Conservation (phyloP, 37 sponge, comb jelly and placozoan species). For the Halichondria panicea region DNA sequence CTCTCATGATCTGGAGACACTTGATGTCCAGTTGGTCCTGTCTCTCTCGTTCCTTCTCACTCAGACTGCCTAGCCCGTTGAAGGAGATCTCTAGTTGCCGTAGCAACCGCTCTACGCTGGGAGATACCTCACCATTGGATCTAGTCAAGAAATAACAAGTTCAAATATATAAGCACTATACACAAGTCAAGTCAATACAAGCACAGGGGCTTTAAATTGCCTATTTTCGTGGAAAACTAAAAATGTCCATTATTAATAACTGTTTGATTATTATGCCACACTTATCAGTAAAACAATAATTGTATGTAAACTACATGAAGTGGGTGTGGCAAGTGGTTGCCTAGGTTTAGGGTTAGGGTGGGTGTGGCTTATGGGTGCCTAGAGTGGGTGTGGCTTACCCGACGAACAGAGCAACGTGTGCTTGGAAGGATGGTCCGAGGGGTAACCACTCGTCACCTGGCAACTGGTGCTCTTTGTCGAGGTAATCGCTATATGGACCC, state of each 20-base stretch:
- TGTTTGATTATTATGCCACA: no score
- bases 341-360: neutral
- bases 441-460: conserved; percentile 43
- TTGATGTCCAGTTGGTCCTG: conserved; percentile 51
- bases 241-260: no score
- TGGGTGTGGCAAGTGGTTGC: neutral
- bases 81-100: conserved; percentile 29
- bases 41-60: conserved; percentile 21
- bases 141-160: no score
- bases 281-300: neutral
- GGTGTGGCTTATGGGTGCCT: neutral
- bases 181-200: no score
- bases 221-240: no score
- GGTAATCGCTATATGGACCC: conserved; percentile 32
- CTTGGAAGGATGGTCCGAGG: conserved; percentile 67
- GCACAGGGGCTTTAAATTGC: no score
- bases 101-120: neutral
- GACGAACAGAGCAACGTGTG: conserved; percentile 29
- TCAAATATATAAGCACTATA: no score
- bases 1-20: conserved; percentile 67
- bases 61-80: neutral
- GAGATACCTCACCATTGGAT: no score
- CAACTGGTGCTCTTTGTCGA: neutral
- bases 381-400: no score
- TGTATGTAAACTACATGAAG: neutral